Base-by-base conservation (phyloP, 23 tunicate genomes). In the Ascidia mentula region DNA sequence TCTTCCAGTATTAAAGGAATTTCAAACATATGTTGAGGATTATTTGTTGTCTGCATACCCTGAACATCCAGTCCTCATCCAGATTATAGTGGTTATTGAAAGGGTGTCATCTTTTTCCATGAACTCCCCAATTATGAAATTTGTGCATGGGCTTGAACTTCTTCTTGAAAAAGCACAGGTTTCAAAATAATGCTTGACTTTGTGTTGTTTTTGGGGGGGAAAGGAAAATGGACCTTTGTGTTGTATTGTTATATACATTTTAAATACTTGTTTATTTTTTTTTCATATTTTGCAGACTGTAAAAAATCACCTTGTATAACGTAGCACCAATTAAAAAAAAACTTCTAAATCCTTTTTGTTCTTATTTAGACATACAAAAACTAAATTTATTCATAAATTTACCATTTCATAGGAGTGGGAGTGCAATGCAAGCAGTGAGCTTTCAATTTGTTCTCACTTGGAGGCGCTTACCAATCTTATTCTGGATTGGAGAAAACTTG, bases 401-500 rank as follows among this genome's bases (percentile, higher is more conserved):
- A 42, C 53, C 15, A 42, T 9, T 65, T 26, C 39, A 28, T 18
- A 89, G 88, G 89, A 84, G 32, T 95, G 98, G 98, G 91, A 95
- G 46, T 36, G 61, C 37, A 95, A 95, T 74, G 95, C 91, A 18
- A 65, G 85, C 28, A 61, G 76, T 28, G 69, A 73, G 0, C 78
- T 89, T 12, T 85, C 95, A 8, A 53, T 95, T 26, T 35, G 46
- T 13, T 37, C 37, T n/a, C 89, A 87, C 71, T 40, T 89, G 40
- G 90, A 85, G 35, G 81, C 85, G 35, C 74, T 95, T 18, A 78
- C 85, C 18, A 45, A 24, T n/a, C 75, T 95, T 8, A 77, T 89
- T 15, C 69, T 89, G 38, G 85, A 95, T 33, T 95, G 98, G 98
- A 60, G 98, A 26, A 80, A 72, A 40, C 60, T 85, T 61, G 98